A percentile compares a stretch with the other conserved stretches of the same genome.
Conservation (phyloP, 2,113 vertebrate genomes). For the Centrocercus urophasianus region DNA sequence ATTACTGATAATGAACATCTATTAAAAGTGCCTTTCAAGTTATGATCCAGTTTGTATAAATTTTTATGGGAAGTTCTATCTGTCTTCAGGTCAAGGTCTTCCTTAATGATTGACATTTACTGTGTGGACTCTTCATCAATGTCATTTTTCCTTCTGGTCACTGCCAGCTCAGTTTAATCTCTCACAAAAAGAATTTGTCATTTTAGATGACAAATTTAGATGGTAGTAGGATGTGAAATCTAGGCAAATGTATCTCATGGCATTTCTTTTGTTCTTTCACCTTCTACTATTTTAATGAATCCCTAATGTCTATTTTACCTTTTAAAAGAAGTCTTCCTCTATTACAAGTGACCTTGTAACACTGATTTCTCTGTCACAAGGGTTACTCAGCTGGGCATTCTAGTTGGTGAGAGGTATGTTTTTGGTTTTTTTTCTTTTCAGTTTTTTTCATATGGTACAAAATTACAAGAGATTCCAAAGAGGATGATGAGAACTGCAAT, state of each 20-base stretch:
- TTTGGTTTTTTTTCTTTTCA: neutral
- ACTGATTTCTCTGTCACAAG: neutral
- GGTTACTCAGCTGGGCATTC: neutral
- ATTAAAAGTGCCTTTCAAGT: neutral
- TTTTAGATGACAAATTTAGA: neutral
- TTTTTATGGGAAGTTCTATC: neutral
- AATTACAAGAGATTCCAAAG: neutral
- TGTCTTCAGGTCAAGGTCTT: neutral
- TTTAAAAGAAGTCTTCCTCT: neutral
- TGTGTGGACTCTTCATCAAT: neutral
- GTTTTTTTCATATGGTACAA: neutral
- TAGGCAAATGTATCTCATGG: neutral
- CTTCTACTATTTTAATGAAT: neutral
- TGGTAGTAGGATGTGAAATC: neutral
- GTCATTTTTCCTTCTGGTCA: neutral
- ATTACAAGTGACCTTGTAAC: neutral
- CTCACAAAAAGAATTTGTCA: neutral
- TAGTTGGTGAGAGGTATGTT: neutral
- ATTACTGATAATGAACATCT: neutral
- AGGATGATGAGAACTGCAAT: neutral
- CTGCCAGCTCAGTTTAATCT: conserved; percentile 9
- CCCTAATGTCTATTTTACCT: neutral
- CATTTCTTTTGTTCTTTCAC: conserved; percentile 14
- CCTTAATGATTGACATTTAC: neutral
- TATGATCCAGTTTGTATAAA: neutral